These are phyloP conservation scores for Caenorhabditis virilis DNA, from an alignment of 2,888 invertebrate species.

Conservation along the genomic window DNA sequence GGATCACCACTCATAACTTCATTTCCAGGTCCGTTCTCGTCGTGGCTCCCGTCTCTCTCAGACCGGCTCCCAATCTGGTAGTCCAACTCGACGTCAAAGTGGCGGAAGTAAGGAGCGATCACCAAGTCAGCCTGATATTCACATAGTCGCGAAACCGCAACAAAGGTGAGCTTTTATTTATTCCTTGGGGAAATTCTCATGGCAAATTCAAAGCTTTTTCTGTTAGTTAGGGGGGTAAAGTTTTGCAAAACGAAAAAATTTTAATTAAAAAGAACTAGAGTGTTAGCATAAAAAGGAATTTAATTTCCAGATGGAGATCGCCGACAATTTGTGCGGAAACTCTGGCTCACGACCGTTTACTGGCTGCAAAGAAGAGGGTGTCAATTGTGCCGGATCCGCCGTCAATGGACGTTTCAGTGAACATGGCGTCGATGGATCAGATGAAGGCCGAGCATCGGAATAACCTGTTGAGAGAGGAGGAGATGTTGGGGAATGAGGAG, in stretches of 20 bases:
- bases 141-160: slow-evolving; percentile 44
- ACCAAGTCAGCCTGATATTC: slow-evolving; percentile 58
- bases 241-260: slow-evolving; percentile 4
- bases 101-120: slow-evolving; percentile 52
- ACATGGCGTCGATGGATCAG: slow-evolving; percentile 45
- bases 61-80: slow-evolving; percentile 50
- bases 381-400: slow-evolving; percentile 58
- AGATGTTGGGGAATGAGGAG: slow-evolving; percentile 21
- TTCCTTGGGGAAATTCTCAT: slow-evolving; percentile 10
- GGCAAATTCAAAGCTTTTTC: no score
- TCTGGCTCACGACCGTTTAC: slow-evolving; percentile 49
- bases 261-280: slow-evolving; percentile 23
- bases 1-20: no score
- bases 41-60: slow-evolving; percentile 55
- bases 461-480: slow-evolving; percentile 46
- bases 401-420: slow-evolving; percentile 54
- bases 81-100: slow-evolving; percentile 48
- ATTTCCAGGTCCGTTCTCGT: slow-evolving; percentile 44
- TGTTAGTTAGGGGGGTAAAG: slow-evolving; percentile 27
- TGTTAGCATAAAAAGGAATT: background rate
- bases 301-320: slow-evolving; percentile 49
- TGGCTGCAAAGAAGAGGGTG: slow-evolving; percentile 54
- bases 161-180: slow-evolving; percentile 42
- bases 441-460: slow-evolving; percentile 53
- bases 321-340: slow-evolving; percentile 60